Base-by-base conservation (phyloP, 2,888 invertebrate genomes). In the Galerucella pusilla region DNA sequence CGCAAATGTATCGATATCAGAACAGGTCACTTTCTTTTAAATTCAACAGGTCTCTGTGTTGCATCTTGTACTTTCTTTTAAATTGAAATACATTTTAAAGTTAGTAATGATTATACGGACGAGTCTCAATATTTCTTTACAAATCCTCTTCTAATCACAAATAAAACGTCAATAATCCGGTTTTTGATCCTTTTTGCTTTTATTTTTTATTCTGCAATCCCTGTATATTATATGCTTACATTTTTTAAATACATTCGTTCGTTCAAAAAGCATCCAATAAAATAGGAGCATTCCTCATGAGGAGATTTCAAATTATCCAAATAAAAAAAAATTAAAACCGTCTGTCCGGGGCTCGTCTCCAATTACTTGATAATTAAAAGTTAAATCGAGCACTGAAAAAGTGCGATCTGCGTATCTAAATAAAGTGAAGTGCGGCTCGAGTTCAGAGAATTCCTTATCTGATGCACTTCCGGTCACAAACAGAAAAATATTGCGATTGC, bases 331-430 rank as follows among this genome's bases (percentile, higher is more conserved):
- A 54, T 72, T 46, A 77, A 70, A 63, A 25, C 45, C 20, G 20
- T 71, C 57, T 9, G 57, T 57, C 57, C 57, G 46, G 67, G 71
- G 75, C 71, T 75, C 66, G 71, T 67, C 75, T 63, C 59, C 69
- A 70, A 74, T 74, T 68, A 71, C 71, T 57, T 71, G 63, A 75
- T 75, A 71, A 75, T 75, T 68, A 64, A 68, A 68, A 75, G 71
- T 63, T 61, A 68, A 75, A 75, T 75, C 68, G 71, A 71, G 71
- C 71, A 66, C 54, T 67, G 64, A 49, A 68, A 70, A 65, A 68
- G 54, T 57, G 57, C 66, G 71, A 74, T 71, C 25, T 63, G 74
- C 74, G 66, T 71, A 71, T 66, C 57, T 59, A 64, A 71, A 71
- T 71, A 72, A 67, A 66, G 35, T 20, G 72, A 54, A 60, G 64